These are phyloP conservation scores for Congeria kusceri DNA, from an alignment of 2,888 invertebrate species.

Conservation along the genomic window DNA sequence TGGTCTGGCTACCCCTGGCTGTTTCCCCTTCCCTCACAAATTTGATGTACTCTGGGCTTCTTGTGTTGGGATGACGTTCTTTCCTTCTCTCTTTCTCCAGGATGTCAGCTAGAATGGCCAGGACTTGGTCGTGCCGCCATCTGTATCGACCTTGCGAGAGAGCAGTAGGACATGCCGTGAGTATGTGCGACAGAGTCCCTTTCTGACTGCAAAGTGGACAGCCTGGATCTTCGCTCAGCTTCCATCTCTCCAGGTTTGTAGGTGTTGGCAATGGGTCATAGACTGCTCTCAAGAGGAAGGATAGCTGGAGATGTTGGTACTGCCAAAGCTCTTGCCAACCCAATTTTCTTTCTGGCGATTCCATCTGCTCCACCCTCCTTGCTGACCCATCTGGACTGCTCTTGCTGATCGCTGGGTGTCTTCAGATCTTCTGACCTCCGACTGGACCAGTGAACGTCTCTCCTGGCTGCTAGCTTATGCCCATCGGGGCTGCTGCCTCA, in stretches of 20 bases:
- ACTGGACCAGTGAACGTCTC: no score
- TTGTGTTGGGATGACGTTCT: not conserved
- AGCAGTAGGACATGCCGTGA: not conserved
- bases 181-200: slow-evolving; percentile 1
- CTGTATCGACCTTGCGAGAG: slow-evolving; percentile 22
- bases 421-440: no score
- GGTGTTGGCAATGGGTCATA: slow-evolving; percentile 23
- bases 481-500: no score
- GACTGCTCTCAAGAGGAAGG: slow-evolving; percentile 43
- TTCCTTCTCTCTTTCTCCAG: slow-evolving; percentile 9
- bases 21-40: slow-evolving; percentile 20
- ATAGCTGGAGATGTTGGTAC: slow-evolving; percentile 26
- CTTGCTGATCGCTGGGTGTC: no score
- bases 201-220: slow-evolving; percentile 21
- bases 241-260: slow-evolving; percentile 16
- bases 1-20: slow-evolving; percentile 6
- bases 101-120: slow-evolving; percentile 15
- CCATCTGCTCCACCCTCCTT: no score
- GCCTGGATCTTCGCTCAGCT: slow-evolving; percentile 14
- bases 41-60: slow-evolving; percentile 8
- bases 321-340: no score
- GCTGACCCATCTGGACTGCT: no score
- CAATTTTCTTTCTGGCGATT: no score
- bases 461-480: no score
- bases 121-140: slow-evolving; percentile 32